A percentile compares a stretch with the other conserved stretches of the same genome.
Evolutionary conservation across 2,113 vertebrate genomes (phyloP).

Genomic region (Trogon melanurus): DNA sequence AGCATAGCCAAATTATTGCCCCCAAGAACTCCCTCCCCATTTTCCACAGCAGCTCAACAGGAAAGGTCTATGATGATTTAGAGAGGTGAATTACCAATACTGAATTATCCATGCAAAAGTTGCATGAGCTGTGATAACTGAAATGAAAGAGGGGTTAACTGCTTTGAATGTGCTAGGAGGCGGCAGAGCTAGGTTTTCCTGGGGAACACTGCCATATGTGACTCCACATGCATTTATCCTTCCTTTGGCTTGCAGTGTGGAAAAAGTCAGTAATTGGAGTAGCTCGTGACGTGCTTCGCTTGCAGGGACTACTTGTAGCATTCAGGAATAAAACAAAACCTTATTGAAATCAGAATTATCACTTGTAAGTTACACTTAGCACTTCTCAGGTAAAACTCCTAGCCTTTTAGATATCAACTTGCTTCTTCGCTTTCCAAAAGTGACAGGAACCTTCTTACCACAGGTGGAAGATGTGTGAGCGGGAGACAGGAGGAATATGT

Average conservation of each 20-base stretch:
- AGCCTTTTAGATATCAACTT: background rate
- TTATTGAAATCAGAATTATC: background rate
- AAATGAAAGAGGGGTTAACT: background rate
- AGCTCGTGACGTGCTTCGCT: background rate
- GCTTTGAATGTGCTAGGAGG: background rate
- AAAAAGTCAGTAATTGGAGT: constrained; percentile 44
- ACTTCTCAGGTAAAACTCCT: background rate
- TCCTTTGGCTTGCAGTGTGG: constrained; percentile 20
- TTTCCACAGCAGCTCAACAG: background rate
- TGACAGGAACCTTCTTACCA: background rate
- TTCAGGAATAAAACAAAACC: background rate
- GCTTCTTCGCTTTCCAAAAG: background rate
- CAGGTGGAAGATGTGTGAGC: background rate
- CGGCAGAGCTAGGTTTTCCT: constrained; percentile 2
- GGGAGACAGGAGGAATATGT: background rate
- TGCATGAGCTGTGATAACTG: background rate
- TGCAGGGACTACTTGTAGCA: background rate
- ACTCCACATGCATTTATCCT: constrained; percentile 18
- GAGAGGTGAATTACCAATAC: background rate
- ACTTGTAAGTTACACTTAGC: background rate
- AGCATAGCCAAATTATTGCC: background rate
- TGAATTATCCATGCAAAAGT: background rate
- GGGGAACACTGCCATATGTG: constrained; percentile 22
- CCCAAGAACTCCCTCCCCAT: background rate
- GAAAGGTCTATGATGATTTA: background rate